Evolutionary conservation across 2,797 vertebrate genomes (phyloP), one percentile per base, ranked within the genome.

Genomic region (Tinamus major): DNA sequence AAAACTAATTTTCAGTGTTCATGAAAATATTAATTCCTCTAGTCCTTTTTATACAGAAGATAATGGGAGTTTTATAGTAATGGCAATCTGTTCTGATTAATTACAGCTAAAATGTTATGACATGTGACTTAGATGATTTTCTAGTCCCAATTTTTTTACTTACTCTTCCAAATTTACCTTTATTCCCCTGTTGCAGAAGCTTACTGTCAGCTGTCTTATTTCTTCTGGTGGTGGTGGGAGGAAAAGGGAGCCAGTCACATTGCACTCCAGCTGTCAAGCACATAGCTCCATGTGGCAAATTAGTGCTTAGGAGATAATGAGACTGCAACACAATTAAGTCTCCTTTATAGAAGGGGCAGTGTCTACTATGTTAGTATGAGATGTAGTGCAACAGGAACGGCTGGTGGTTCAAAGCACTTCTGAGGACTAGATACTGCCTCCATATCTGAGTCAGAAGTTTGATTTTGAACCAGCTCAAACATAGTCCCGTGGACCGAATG

Each of bases 31-130:
- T 74, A 58, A 62, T 75, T 87, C 6, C 6, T 79, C 33, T n/a
- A 31, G 17, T 27, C 3, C 1, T 61, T 85, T 80, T 85, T 51
- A 35, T 58, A 55, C 7, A 31, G 27, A 80, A 81, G 53, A 4
- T 33, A 91, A 74, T 15, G 26, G 35, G 67, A 64, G 61, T 81
- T 77, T 93, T 82, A 44, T 87, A 64, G 4, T 87, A 86, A 86
- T 63, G 48, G 64, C 35, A 77, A 79, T 67, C 27, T 90, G 11
- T 61, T 90, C 74, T 81, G 37, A 61, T 81, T 88, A 88, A 79
- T 64, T 51, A 58, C 77, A 77, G 15, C 17, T n/a, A 62, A 41
- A 23, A 4, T 69, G 94, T 90, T 85, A n/a, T 59, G 48, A 61
- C 61, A 70, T 1, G 0, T 44, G 61, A 44, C 16, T 82, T 81